Base-by-base conservation (phyloP, 2,113 vertebrate genomes). In the Merops nubicus region DNA sequence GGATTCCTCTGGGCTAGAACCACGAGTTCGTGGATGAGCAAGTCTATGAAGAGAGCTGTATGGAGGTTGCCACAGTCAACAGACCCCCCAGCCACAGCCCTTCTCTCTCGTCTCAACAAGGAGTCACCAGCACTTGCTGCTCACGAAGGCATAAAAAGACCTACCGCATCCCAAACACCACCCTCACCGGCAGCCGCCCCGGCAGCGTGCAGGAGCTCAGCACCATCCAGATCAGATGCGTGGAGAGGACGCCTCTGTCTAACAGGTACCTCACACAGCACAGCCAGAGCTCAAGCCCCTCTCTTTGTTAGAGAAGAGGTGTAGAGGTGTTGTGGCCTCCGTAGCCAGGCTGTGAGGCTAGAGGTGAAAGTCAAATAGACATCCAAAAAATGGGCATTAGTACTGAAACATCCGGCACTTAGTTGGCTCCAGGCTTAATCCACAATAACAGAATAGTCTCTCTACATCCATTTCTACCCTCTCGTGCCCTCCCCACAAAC, bases 21-120 rank as follows among this genome's bases (percentile, higher is more conserved):
- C 99, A 99, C 0, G 98, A 99, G 91, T 99, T 99, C 94, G 98
- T 99, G 95, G 99, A 99, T 36, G 99, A 99, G 89, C 99, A 99
- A 96, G 96, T 98, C 29, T 99, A 98, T 5, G 99, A 99, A 94
- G 96, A 98, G 19, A 98, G 98, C 97, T 99, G 98, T 74, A 98
- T 98, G 98, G 99, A 99, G 95, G 98, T 99, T 20, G 98, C 98
- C 1, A 98, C 98, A 11, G 97, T 98, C 87, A 99, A 99, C 29
- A 98, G 98, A 62, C 88, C 98, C 43, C 97, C 98, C 33, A 99
- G 99, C 47, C 98, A 97, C 79, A 99, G 99, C 34, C 99, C 99
- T 20, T 99, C 99, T 28, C 63, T 98, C 5, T 98, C 98, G 5
- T 99, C 99, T 7, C 98, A 98, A 62, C 98, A 97, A 65, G 98